phyloP scores from a whole-genome alignment of 2,113 vertebrate genomes.

The Tonatia bakeri region DNA sequence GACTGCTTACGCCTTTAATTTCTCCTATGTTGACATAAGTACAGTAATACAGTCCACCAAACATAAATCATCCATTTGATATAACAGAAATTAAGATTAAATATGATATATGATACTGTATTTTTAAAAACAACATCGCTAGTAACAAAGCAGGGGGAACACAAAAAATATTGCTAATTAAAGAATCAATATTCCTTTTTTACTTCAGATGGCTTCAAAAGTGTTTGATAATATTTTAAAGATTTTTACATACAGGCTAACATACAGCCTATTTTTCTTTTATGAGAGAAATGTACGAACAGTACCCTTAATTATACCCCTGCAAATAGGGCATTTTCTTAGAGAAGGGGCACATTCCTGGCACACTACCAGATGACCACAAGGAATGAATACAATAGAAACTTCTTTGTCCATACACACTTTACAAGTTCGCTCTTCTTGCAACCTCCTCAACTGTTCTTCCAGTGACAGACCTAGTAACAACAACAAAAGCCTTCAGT shows the following conservation, averaged over 20 bases:
- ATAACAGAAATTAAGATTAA: slow-evolving; percentile 18
- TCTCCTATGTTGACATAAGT: neutral
- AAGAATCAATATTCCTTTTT: neutral
- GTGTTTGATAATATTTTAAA: neutral
- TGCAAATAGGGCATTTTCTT: slow-evolving; percentile 88
- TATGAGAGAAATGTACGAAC: slow-evolving; percentile 88
- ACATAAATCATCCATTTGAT: neutral
- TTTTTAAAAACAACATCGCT: neutral
- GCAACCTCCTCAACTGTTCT: slow-evolving; percentile 86
- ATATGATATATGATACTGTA: neutral
- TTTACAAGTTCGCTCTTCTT: slow-evolving; percentile 89
- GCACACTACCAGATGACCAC: slow-evolving; percentile 89
- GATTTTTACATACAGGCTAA: neutral
- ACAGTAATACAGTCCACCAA: neutral
- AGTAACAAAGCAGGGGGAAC: slow-evolving; percentile 1
- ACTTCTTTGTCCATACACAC: slow-evolving; percentile 91
- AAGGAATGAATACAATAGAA: slow-evolving; percentile 89
- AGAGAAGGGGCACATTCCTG: slow-evolving; percentile 88
- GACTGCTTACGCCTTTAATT: neutral
- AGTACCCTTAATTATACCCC: slow-evolving; percentile 87
- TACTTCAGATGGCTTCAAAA: neutral
- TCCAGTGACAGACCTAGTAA: slow-evolving; percentile 85
- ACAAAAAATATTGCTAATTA: slow-evolving; percentile 15
- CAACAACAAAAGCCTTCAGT: neutral
- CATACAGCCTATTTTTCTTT: slow-evolving; percentile 10